Base-by-base conservation (phyloP, 2,113 vertebrate genomes). In the Channa maculata region DNA sequence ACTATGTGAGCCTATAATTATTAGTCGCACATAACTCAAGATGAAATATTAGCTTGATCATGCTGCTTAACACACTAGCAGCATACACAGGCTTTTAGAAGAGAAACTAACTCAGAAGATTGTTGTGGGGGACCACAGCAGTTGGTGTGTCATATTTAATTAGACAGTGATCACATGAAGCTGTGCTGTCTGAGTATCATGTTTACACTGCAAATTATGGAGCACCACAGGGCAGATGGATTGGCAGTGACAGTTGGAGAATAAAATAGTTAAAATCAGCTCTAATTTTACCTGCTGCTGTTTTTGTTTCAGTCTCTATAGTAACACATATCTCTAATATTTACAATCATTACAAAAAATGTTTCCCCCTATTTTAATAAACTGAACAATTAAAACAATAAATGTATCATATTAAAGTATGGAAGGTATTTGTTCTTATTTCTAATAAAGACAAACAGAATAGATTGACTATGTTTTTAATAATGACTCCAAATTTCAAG, bases 101-200 rank as follows among this genome's bases (percentile, higher is more conserved):
- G 61, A 79, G 72, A 75, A 86, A 81, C 73, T 75, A 73, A 90
- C 84, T 87, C 49, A 52, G 78, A 61, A 87, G 86, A 86, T 88
- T 79, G 85, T 84, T 86, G 78, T 82, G 53, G 9, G 67, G 86
- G 76, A 86, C 84, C 86, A 45, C 85, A 80, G 88, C 75, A 81
- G 87, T 88, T 80, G 82, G 55, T 48, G 73, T 65, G 85, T 91
- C 88, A 65, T 45, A 79, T 90, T 85, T 24, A 83, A 89, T 94
- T 86, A 92, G 79, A 66, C 76, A 63, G 59, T 83, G 88, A 90
- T 91, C 86, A 86, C 65, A 39, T 82, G 71, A 82, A 64, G 54
- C 66, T 80, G 70, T 36, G 51, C 73, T 13, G 55, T 57, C 75
- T 53, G 67, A 53, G 80, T 84, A 94, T 92, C 89, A 85, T 74